A percentile compares a stretch with the other conserved stretches of the same genome.
Conservation (phyloP, 37 sponge, comb jelly and placozoan genomes). For the Cliona cf. orientalis region DNA sequence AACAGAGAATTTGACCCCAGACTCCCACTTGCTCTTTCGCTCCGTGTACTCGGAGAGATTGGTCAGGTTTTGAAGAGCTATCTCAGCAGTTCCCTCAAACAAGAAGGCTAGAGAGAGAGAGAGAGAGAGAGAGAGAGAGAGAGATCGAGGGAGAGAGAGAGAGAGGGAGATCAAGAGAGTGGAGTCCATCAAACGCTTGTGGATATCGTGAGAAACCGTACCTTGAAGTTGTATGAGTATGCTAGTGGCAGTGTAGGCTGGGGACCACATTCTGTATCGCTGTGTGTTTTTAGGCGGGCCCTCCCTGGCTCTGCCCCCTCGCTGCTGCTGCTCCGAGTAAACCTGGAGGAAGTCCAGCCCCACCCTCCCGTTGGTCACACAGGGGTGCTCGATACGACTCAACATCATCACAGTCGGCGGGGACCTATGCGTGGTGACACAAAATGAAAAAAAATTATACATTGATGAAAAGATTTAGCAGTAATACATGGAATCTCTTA, state of each 20-base stretch:
- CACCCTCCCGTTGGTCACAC: constrained; percentile 35
- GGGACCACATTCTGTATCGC: constrained; percentile 50
- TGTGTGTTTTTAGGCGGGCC: neutral
- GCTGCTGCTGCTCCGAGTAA: neutral
- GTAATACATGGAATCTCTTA: too few species aligned
- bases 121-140: neutral
- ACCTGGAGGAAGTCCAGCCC: constrained; percentile 40
- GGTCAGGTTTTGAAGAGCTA: constrained; percentile 49
- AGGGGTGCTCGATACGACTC: constrained; percentile 68
- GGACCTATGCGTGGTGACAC: too few species aligned
- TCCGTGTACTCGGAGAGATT: constrained; percentile 39
- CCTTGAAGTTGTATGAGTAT: constrained; percentile 66
- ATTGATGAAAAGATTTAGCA: too few species aligned
- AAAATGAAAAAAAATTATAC: too few species aligned
- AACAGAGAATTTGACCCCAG: constrained; percentile 64
- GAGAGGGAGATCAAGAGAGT: neutral
- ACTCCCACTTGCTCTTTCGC: constrained; percentile 42
- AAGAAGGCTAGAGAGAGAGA: constrained; percentile 32
- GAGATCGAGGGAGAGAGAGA: too few species aligned
- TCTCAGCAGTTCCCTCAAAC: constrained; percentile 72
- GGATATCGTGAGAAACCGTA: too few species aligned
- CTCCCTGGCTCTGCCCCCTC: neutral
- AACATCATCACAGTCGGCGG: constrained; percentile 54
- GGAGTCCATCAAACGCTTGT: too few species aligned
- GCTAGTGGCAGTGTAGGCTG: constrained; percentile 56